Conservation (phyloP, 1,140 invertebrate species). For the Octopus bimaculoides region DNA sequence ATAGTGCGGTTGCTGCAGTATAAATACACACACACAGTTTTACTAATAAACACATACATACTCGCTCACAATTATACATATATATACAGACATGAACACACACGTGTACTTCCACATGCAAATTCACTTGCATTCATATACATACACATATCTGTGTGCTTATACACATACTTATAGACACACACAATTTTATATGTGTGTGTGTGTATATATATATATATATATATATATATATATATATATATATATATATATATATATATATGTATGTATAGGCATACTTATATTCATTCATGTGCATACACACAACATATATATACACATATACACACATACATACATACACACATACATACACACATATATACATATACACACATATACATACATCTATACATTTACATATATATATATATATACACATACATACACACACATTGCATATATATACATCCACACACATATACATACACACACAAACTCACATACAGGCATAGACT, state of each 20-base stretch:
- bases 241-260: not conserved
- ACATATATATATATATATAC: not conserved
- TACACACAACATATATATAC: not conserved
- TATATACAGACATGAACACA: not conserved
- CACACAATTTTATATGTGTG: not conserved
- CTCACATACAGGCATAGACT: no score
- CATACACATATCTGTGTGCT: no score
- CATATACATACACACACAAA: not conserved
- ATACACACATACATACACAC: not conserved
- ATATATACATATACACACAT: not conserved
- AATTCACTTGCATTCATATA: no score
- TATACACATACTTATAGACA: no score
- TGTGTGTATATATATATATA: not conserved
- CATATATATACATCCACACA: not conserved
- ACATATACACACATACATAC: slow-evolving; percentile 16
- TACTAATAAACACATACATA: not conserved
- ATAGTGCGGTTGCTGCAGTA: no score
- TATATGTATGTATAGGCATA: not conserved
- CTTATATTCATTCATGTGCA: not conserved
- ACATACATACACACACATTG: not conserved
- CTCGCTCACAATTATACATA: not conserved
- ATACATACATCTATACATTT: no score
- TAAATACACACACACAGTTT: no score
- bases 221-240: slow-evolving; percentile 1
- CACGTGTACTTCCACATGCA: not conserved